Percentiles rank a stretch among this genome's conserved stretches.
Conservation (phyloP, 2,888 invertebrate species). For the Bimastos eiseni region DNA sequence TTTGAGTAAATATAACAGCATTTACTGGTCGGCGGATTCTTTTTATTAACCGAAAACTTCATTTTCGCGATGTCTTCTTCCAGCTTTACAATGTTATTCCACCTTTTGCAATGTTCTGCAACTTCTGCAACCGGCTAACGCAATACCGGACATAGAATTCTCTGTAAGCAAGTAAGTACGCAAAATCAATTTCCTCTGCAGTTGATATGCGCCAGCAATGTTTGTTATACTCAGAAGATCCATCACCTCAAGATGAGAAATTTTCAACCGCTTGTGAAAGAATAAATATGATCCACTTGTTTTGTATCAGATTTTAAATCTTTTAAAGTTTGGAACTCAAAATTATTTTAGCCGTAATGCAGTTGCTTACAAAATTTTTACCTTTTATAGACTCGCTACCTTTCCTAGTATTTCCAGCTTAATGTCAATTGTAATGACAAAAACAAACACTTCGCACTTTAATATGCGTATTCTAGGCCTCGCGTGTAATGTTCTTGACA, state of each 20-base stretch:
- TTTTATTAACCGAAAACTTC: constrained; percentile 30
- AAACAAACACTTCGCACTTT: background rate
- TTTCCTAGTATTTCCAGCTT: background rate
- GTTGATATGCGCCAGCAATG: too few species aligned
- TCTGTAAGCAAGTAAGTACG: background rate
- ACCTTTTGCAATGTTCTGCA: background rate
- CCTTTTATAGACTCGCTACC: background rate
- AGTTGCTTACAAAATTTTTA: background rate
- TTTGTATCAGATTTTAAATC: too few species aligned
- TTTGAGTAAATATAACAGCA: background rate
- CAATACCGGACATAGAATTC: constrained; percentile 17
- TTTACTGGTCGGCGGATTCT: constrained; percentile 20
- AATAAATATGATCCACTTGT: too few species aligned
- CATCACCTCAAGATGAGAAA: too few species aligned
- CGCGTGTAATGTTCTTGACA: background rate
- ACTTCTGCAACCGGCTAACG: background rate
- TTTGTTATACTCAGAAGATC: too few species aligned
- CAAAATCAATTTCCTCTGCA: background rate
- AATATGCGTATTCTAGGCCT: too few species aligned
- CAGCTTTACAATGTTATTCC: too few species aligned
- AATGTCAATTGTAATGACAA: background rate
- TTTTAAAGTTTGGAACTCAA: background rate
- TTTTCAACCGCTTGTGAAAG: too few species aligned
- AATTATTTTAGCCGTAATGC: background rate
- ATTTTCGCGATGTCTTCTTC: background rate